Evolutionary conservation across 2,888 invertebrate genomes (phyloP).

Genomic region (Cheilosia scutellata): DNA sequence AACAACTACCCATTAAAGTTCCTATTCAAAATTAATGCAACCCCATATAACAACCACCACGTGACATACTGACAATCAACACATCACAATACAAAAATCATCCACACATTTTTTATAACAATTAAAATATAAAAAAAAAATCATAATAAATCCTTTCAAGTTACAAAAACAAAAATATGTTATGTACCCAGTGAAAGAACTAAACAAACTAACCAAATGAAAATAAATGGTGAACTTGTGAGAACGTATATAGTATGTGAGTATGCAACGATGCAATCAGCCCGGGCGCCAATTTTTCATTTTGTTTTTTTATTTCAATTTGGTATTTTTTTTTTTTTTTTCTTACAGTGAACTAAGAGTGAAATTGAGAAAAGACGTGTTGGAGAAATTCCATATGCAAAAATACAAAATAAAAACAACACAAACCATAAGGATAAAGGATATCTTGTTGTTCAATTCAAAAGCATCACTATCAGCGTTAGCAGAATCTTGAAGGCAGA

Average conservation of each 20-base stretch:
- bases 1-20: not conserved
- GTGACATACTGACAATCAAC: slow-evolving; percentile 15
- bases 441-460: slow-evolving; percentile 24
- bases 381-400: slow-evolving; percentile 51
- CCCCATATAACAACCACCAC: not conserved
- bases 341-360: slow-evolving; percentile 34
- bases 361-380: slow-evolving; percentile 40
- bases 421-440: slow-evolving; percentile 13
- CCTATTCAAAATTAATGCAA: not conserved
- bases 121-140: too few relatives aligned
- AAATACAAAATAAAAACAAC: slow-evolving; percentile 16
- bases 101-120: slow-evolving; percentile 1
- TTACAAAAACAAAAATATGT: slow-evolving; percentile 35
- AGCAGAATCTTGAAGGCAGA: slow-evolving; percentile 74
- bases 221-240: slow-evolving; percentile 47
- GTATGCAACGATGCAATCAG: slow-evolving; percentile 67
- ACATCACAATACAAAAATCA: not conserved
- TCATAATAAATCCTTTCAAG: slow-evolving; percentile 15
- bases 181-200: slow-evolving; percentile 29
- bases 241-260: slow-evolving; percentile 32
- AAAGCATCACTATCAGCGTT: slow-evolving; percentile 70
- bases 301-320: slow-evolving; percentile 13
- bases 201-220: slow-evolving; percentile 27
- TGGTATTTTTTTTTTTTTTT: slow-evolving; percentile 4
- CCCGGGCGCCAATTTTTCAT: slow-evolving; percentile 69